These are phyloP conservation scores for Metopolophium dirhodum DNA, from an alignment of 1,140 invertebrate genomes.

Conservation along the genomic window DNA sequence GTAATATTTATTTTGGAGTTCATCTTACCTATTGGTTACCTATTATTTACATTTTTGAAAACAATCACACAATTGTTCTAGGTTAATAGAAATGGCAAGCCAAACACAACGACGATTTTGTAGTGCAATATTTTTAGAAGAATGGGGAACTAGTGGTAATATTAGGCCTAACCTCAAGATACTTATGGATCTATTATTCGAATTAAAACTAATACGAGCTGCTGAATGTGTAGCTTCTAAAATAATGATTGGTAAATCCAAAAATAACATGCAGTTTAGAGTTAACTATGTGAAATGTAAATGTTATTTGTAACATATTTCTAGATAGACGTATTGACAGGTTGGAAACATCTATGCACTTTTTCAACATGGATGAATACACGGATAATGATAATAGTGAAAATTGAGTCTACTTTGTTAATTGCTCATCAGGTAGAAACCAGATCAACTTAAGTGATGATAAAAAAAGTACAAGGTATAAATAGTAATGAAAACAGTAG, in stretches of 20 bases:
- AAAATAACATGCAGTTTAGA: not conserved
- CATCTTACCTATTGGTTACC: not conserved
- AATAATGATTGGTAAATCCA: conserved; percentile 64
- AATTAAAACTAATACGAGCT: conserved; percentile 75
- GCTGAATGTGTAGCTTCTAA: conserved; percentile 79
- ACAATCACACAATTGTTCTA: conserved; percentile 61
- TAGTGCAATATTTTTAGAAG: conserved; percentile 78
- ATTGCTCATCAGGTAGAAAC: not conserved
- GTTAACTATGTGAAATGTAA: not conserved
- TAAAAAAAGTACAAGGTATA: not conserved
- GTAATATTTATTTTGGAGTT: conserved; percentile 12
- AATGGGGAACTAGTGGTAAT: conserved; percentile 82
- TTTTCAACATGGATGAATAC: not conserved
- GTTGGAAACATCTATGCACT: not conserved
- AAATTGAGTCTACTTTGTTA: not conserved
- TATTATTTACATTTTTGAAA: not conserved
- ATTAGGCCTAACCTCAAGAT: conserved; percentile 71
- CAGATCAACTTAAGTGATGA: not conserved
- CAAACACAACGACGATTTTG: conserved; percentile 66
- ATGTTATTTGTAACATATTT: not conserved
- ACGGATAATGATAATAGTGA: conserved; percentile 28
- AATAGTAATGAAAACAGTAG: too few species aligned
- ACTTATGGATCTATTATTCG: conserved; percentile 70
- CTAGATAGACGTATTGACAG: not conserved
- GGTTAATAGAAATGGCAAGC: conserved; percentile 71